These are phyloP conservation scores for Chionis minor DNA, from an alignment of 2,113 vertebrate species.

Conservation along the genomic window DNA sequence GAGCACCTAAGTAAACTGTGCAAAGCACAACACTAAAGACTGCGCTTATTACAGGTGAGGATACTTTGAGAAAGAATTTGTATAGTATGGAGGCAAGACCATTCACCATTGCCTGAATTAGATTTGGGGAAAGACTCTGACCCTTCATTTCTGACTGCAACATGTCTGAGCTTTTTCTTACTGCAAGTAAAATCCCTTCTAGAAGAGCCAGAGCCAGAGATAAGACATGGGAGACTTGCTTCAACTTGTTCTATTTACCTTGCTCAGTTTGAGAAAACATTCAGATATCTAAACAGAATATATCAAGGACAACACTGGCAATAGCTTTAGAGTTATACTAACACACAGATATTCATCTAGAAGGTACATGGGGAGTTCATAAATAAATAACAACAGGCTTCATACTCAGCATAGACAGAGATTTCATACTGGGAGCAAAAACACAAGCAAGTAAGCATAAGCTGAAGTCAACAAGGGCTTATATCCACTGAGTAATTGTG, in stretches of 20 bases:
- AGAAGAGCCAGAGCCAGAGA: neutral
- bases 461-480: neutral
- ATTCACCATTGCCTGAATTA: neutral
- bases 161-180: neutral
- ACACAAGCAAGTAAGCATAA: neutral
- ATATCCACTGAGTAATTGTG: neutral
- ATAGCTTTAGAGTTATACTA: neutral
- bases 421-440: neutral
- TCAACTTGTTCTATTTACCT: slow-evolving; percentile 28
- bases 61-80: neutral
- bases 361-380: neutral
- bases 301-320: neutral
- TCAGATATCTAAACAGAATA: neutral
- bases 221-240: slow-evolving; percentile 7
- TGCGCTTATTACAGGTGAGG: neutral
- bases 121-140: neutral
- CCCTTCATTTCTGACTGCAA: neutral
- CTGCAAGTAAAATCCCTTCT: neutral
- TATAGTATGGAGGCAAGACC: neutral
- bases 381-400: slow-evolving; percentile 2
- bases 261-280: slow-evolving; percentile 7
- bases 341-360: slow-evolving; percentile 4
- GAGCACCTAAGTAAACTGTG: neutral
- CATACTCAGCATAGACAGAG: neutral
- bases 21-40: neutral